phyloP scores from a whole-genome alignment of 2,888 invertebrate species.

The Ennomos fuscantarius region DNA sequence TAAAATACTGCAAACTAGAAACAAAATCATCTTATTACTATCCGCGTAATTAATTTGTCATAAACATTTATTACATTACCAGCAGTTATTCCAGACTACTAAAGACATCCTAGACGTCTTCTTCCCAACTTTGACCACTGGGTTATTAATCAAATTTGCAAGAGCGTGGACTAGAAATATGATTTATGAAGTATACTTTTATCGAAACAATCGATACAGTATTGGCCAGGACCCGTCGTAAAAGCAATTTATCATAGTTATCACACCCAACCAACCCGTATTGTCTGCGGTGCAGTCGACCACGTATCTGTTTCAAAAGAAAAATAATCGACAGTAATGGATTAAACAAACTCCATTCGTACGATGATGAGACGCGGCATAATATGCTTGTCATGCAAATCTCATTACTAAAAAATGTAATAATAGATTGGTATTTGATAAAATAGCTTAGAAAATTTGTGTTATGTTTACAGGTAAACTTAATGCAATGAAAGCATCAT shows the following conservation, averaged over 20 bases:
- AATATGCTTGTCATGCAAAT: conserved; percentile 11
- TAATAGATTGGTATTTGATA: background rate
- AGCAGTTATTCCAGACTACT: conserved; percentile 10
- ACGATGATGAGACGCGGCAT: conserved; percentile 15
- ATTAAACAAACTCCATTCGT: conserved; percentile 30
- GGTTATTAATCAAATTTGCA: conserved; percentile 44
- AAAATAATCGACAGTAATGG: conserved; percentile 38
- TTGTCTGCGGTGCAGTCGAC: conserved; percentile 56
- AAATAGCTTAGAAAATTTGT: no score
- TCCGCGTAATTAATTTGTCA: no score
- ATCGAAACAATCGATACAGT: conserved; percentile 68
- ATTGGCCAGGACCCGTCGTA: conserved; percentile 61
- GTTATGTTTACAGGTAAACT: no score
- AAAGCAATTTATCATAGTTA: conserved; percentile 74
- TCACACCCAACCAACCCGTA: conserved; percentile 63
- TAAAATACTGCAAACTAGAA: no score
- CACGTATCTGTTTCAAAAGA: conserved; percentile 41
- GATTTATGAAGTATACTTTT: conserved; percentile 63
- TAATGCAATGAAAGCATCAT: no score
- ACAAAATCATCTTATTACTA: no score
- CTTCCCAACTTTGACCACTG: conserved; percentile 27
- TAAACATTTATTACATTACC: no score
- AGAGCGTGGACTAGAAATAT: conserved; percentile 42
- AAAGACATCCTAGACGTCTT: conserved; percentile 33
- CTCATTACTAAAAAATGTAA: conserved; percentile 1